Evolutionary conservation across 2,113 vertebrate genomes (phyloP).

Genomic region (Steatornis caripensis): DNA sequence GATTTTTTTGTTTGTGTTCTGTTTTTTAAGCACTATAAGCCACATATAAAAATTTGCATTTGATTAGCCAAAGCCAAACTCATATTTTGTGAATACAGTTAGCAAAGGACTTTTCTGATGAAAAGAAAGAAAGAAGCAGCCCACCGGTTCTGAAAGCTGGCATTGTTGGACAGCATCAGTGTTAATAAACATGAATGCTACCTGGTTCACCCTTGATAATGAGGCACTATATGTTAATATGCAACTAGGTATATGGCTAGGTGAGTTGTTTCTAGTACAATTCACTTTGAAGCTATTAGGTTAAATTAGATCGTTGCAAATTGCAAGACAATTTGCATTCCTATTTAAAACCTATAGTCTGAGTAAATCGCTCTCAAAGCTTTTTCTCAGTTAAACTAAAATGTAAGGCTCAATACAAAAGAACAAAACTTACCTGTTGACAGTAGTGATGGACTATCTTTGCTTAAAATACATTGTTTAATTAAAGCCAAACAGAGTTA

Average conservation of each 20-base stretch:
- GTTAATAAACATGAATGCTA: not conserved
- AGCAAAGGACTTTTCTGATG: not conserved
- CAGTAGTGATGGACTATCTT: not conserved
- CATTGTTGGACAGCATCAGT: not conserved
- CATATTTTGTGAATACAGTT: not conserved
- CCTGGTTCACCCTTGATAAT: not conserved
- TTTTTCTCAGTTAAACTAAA: not conserved
- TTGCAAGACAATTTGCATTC: not conserved
- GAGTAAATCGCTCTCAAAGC: not conserved
- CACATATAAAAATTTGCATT: not conserved
- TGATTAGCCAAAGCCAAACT: not conserved
- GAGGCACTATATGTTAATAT: not conserved
- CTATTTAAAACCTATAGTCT: not conserved
- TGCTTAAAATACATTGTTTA: not conserved
- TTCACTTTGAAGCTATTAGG: not conserved
- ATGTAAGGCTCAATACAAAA: not conserved
- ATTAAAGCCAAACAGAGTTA: constrained; percentile 53
- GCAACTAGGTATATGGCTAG: not conserved
- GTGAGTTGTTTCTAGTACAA: not conserved
- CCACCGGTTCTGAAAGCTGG: not conserved
- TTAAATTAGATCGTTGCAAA: not conserved
- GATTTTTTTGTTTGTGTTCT: not conserved
- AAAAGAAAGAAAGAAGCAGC: not conserved
- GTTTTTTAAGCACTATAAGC: not conserved
- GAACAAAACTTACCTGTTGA: constrained; percentile 2